Evolutionary conservation across 2,113 vertebrate species (phyloP), one percentile per base, ranked within the genome.

Genomic region (Cavia porcellus): DNA sequence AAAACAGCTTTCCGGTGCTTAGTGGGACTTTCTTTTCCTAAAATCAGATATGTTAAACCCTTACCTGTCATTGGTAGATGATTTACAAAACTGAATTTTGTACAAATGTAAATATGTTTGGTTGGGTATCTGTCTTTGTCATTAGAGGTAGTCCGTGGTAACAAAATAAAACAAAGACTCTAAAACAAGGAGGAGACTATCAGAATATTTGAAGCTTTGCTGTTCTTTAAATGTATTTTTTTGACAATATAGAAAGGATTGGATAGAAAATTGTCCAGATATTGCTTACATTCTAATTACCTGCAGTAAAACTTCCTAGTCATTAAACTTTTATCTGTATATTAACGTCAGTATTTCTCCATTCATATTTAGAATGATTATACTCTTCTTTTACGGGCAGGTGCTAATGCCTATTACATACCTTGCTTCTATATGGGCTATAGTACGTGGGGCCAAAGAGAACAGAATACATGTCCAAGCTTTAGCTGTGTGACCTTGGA

Each of bases 71-170:
- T 50, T 92, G 50, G 62, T 11, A 62, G 80, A 68, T 62, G 66
- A 96, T 81, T 95, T 90, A 9, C 59, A 38, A 96, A 94, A 45
- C 17, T 79, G 30, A 93, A 93, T n/a, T 52, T 50, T 50, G 42
- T 59, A 82, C 30, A 62, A 72, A 90, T 62, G 11, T 88, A 87
- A 87, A 61, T 90, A 74, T 12, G 1, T 50, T 92, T 86, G 24
- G 25, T 81, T n/a, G 62, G n/a, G 20, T 5, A 28, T 57, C 50
- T 83, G 3, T 72, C 20, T 94, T 77, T 89, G 55, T 92, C 22
- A 8, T 68, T 42, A 93, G 42, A 90, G 15, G 6, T 62, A 38
- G 68, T 3, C 24, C 32, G 57, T 24, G 64, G 15, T 6, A 85
- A 45, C 28, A n/a, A 81, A 86, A 13, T 74, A 62, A 83, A 86